A percentile compares a stretch with the other conserved stretches of the same genome.
Evolutionary conservation across 2,888 invertebrate genomes (phyloP).

Genomic region (Xestia ashworthii): DNA sequence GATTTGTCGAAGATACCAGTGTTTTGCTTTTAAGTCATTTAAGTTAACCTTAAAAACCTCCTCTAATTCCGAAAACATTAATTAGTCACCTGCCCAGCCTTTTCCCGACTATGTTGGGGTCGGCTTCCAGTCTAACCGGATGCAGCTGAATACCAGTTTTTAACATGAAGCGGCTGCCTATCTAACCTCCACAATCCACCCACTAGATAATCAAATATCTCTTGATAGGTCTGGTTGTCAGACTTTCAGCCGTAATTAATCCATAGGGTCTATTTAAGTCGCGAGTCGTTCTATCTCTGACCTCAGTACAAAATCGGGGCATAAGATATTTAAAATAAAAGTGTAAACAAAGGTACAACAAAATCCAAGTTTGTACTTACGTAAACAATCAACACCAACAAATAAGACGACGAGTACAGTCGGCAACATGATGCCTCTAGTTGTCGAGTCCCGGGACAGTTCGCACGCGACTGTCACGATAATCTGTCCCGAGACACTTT

Average conservation of each 20-base stretch:
- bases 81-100: not conserved
- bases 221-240: not conserved
- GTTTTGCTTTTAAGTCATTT: too few species aligned
- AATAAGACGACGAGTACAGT: conserved; percentile 55
- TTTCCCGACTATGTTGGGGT: not conserved
- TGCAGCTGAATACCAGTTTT: not conserved
- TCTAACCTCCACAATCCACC: not conserved
- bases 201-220: not conserved
- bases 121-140: not conserved
- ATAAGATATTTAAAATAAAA: too few species aligned
- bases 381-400: conserved; percentile 48
- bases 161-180: not conserved
- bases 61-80: not conserved
- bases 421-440: conserved; percentile 58
- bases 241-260: not conserved
- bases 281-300: too few species aligned
- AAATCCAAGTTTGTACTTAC: conserved; percentile 55
- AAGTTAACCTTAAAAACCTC: not conserved
- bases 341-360: not conserved
- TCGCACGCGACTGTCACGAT: conserved; percentile 67
- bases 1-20: not conserved
- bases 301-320: too few species aligned
- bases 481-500: conserved; percentile 65
- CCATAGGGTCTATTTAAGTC: too few species aligned
- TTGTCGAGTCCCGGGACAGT: conserved; percentile 47